Percentiles rank a stretch among this genome's conserved stretches.
Evolutionary conservation across 2,888 invertebrate species (phyloP).

Genomic region (Onchidella celtica): DNA sequence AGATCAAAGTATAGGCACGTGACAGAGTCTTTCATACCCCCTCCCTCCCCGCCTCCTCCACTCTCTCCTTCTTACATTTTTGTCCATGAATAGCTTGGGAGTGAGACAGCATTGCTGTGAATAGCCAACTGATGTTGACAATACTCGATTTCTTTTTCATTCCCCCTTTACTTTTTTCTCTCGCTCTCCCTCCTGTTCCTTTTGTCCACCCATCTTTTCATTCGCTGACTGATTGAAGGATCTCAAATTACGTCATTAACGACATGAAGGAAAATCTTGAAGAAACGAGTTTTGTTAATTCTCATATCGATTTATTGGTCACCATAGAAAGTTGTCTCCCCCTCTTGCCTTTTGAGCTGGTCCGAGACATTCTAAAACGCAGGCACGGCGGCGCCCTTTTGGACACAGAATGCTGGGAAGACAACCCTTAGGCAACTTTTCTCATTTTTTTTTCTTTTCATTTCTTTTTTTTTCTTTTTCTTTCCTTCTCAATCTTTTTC

Average conservation of each 20-base stretch:
- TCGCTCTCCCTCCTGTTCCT: neutral
- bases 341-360: neutral
- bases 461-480: neutral
- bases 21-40: slow-evolving; percentile 17
- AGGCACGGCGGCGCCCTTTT: no score
- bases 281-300: slow-evolving; percentile 29
- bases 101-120: slow-evolving; percentile 10
- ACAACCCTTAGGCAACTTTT: neutral
- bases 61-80: slow-evolving; percentile 27
- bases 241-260: slow-evolving; percentile 41
- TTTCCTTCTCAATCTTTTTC: neutral
- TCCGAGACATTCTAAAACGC: no score
- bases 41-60: no score
- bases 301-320: slow-evolving; percentile 27
- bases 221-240: slow-evolving; percentile 35
- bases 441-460: neutral
- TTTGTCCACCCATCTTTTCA: slow-evolving; percentile 24
- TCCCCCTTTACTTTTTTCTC: neutral
- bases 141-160: slow-evolving; percentile 1
- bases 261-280: slow-evolving; percentile 31
- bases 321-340: slow-evolving; percentile 29
- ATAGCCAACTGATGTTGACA: slow-evolving; percentile 26
- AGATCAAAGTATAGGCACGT: slow-evolving; percentile 25
- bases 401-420: no score
- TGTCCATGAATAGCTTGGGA: slow-evolving; percentile 20